A percentile compares a stretch with the other conserved stretches of the same genome.
phyloP scores from a whole-genome alignment of 1,140 invertebrate species.

The Sipha flava region DNA sequence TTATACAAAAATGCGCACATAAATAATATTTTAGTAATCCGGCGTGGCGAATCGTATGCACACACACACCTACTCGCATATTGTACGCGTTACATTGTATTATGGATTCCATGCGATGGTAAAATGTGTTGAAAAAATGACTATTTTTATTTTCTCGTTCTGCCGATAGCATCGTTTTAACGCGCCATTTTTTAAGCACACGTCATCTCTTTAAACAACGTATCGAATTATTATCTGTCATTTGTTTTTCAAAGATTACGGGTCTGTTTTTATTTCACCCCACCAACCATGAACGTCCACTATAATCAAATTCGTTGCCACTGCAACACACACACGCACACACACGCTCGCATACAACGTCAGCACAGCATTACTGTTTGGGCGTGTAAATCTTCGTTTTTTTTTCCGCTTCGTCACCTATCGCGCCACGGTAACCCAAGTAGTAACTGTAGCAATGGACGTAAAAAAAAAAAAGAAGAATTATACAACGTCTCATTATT shows the following conservation, averaged over 20 bases:
- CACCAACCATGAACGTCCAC: not conserved
- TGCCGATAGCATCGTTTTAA: not conserved
- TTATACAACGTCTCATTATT: constrained; percentile 27
- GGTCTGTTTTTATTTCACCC: not conserved
- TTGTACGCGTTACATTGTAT: not conserved
- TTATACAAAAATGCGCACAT: not conserved
- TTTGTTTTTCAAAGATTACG: constrained; percentile 21
- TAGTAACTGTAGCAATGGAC: constrained; percentile 13
- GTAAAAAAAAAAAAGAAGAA: not conserved
- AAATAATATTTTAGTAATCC: not conserved
- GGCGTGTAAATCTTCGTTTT: constrained; percentile 15
- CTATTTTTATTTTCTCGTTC: not conserved
- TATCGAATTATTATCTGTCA: constrained; percentile 2
- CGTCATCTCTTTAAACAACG: constrained; percentile 26
- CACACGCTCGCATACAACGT: no score
- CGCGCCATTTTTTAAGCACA: not conserved
- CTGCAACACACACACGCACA: no score
- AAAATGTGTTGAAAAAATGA: not conserved
- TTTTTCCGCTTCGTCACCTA: constrained; percentile 31
- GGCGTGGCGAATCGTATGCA: not conserved
- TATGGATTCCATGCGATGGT: not conserved
- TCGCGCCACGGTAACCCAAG: constrained; percentile 13
- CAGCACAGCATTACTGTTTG: not conserved
- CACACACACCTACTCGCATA: not conserved
- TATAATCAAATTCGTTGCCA: constrained; percentile 12